Conservation (phyloP, 1,140 invertebrate species). For the Oedothorax gibbosus region DNA sequence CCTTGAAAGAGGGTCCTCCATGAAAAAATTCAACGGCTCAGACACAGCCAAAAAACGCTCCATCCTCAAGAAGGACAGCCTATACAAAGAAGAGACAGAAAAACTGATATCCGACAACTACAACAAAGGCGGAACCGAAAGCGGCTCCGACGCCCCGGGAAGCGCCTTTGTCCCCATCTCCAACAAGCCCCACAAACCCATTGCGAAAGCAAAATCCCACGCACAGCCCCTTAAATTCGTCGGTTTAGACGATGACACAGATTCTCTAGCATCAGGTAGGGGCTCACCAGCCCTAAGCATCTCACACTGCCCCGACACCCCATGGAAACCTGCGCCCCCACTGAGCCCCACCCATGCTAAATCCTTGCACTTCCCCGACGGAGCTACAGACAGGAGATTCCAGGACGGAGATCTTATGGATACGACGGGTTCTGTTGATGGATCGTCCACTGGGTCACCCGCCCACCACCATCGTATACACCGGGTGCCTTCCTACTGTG, state of each 20-base stretch:
- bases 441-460: constrained; percentile 46
- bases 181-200: constrained; percentile 47
- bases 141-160: constrained; percentile 22
- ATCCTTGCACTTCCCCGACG: constrained; percentile 42
- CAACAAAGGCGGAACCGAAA: constrained; percentile 44
- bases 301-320: constrained; percentile 42
- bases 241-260: constrained; percentile 65
- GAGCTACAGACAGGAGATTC: constrained; percentile 55
- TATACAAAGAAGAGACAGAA: constrained; percentile 79
- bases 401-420: constrained; percentile 49
- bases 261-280: constrained; percentile 58
- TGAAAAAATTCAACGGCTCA: constrained; percentile 68
- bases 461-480: constrained; percentile 54
- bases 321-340: constrained; percentile 12
- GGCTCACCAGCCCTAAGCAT: constrained; percentile 52
- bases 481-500: constrained; percentile 53
- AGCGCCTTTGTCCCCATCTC: constrained; percentile 53
- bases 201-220: constrained; percentile 64
- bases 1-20: constrained; percentile 54
- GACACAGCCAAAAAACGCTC: constrained; percentile 75
- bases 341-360: constrained; percentile 32
- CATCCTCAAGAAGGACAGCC: constrained; percentile 80
- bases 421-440: constrained; percentile 47
- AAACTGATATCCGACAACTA: constrained; percentile 76
- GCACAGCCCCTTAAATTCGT: constrained; percentile 69